A percentile compares a stretch with the other conserved stretches of the same genome.
These are phyloP conservation scores for Speoplatyrhinus poulsoni DNA, from an alignment of 2,113 vertebrate genomes.

Conservation along the genomic window DNA sequence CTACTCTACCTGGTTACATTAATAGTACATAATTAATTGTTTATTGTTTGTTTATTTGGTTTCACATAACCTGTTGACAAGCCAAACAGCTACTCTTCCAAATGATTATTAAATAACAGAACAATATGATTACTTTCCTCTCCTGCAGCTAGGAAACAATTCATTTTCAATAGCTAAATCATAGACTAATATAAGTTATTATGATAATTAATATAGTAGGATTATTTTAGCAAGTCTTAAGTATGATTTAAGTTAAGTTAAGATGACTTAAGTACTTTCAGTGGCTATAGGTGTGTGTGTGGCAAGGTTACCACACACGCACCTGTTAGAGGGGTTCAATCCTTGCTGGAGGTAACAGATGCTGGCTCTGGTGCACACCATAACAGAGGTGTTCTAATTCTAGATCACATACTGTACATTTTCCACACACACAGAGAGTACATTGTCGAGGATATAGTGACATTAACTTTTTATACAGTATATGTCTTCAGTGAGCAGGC, in stretches of 20 bases:
- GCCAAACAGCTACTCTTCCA: too few relatives aligned
- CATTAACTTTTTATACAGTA: neutral
- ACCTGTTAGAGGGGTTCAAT: constrained; percentile 42
- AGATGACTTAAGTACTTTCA: neutral
- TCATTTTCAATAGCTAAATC: too few relatives aligned
- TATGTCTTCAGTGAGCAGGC: neutral
- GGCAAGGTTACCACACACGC: constrained; percentile 5
- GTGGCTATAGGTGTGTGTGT: constrained; percentile 32
- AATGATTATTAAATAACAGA: too few relatives aligned
- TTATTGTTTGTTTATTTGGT: too few relatives aligned
- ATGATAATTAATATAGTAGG: neutral
- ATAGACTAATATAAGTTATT: too few relatives aligned
- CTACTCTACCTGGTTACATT: neutral
- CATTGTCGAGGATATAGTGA: constrained; percentile 23
- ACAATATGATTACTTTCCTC: too few relatives aligned
- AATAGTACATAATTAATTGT: neutral
- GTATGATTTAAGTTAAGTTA: constrained; percentile 4
- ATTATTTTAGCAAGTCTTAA: constrained; percentile 10
- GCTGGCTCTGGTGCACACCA: constrained; percentile 18
- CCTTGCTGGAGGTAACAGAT: constrained; percentile 40
- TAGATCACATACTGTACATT: constrained; percentile 21
- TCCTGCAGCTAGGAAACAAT: too few relatives aligned
- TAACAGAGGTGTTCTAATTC: constrained; percentile 17
- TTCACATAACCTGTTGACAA: too few relatives aligned
- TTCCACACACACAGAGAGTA: neutral